Conservation (phyloP, 2,888 invertebrate genomes). For the Congeria kusceri region DNA sequence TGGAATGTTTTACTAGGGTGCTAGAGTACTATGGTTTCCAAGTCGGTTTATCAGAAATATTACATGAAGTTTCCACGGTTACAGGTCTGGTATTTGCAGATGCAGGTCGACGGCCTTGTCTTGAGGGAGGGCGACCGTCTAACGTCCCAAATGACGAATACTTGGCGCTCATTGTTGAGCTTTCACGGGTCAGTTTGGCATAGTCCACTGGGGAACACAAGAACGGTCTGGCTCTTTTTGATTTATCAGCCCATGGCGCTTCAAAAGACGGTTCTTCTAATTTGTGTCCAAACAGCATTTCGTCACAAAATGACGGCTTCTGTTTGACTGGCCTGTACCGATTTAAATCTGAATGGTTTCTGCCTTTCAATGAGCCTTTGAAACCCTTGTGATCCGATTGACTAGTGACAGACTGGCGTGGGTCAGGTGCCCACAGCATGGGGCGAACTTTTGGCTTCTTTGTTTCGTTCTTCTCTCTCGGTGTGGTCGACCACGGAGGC, state of each 20-base stretch:
- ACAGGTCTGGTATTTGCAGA: conserved; percentile 64
- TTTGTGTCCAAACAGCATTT: conserved; percentile 76
- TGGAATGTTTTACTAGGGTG: too few relatives aligned
- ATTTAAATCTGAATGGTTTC: conserved; percentile 41
- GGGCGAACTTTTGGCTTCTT: conserved; percentile 64
- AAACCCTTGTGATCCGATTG: conserved; percentile 32
- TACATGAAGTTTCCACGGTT: conserved; percentile 56
- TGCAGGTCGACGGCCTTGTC: conserved; percentile 69
- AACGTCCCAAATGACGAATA: conserved; percentile 59
- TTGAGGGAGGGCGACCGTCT: conserved; percentile 70
- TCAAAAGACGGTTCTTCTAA: conserved; percentile 77
- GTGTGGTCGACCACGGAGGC: conserved; percentile 52
- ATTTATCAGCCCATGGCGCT: conserved; percentile 80
- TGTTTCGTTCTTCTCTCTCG: conserved; percentile 48
- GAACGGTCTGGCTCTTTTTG: conserved; percentile 57
- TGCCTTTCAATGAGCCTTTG: conserved; percentile 11
- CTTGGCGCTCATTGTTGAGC: conserved; percentile 34
- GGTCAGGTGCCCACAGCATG: conserved; percentile 73
- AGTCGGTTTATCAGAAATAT: conserved; percentile 40
- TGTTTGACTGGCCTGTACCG: conserved; percentile 73
- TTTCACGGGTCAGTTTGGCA: conserved; percentile 53
- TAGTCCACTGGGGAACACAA: conserved; percentile 63
- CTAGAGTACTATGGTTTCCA: conserved; percentile 63
- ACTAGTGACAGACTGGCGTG: conserved; percentile 32
- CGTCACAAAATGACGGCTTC: conserved; percentile 79